phyloP scores from a whole-genome alignment of 92 coral and sea anemone genomes.

The Desmophyllum pertusum region DNA sequence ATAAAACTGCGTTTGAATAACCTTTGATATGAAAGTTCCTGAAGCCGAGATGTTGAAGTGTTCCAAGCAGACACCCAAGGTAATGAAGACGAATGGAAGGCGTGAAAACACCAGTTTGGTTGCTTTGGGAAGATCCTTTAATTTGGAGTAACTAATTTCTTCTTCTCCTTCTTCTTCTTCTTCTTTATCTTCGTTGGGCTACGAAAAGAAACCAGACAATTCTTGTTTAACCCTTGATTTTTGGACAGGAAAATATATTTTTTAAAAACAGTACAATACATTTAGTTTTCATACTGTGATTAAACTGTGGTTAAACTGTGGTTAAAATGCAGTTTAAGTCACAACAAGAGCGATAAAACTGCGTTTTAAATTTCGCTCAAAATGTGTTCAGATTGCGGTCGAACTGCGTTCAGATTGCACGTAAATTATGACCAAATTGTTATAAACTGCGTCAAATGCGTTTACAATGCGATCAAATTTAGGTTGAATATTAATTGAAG shows the following conservation, averaged over 20 bases:
- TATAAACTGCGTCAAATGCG: too few relatives aligned
- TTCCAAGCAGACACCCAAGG: slow-evolving; percentile 42
- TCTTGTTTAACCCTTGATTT: background rate
- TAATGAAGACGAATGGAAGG: slow-evolving; percentile 44
- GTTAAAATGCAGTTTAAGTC: background rate
- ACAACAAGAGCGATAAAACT: too few relatives aligned
- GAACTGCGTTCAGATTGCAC: background rate
- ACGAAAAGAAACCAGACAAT: background rate
- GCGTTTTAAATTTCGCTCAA: too few relatives aligned
- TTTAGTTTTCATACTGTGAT: too few relatives aligned
- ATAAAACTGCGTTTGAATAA: slow-evolving; percentile 40
- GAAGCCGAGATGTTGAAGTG: slow-evolving; percentile 14
- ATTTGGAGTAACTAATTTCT: background rate
- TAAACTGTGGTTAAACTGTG: too few relatives aligned
- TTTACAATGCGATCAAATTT: too few relatives aligned
- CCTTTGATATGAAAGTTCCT: slow-evolving; percentile 53
- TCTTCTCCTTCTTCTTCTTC: background rate
- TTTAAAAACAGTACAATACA: too few relatives aligned
- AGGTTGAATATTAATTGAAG: too few relatives aligned
- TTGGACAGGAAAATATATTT: background rate
- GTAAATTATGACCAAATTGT: too few relatives aligned
- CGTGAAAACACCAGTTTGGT: slow-evolving; percentile 51
- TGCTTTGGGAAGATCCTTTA: slow-evolving; percentile 49
- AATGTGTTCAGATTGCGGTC: too few relatives aligned
- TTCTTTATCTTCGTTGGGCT: background rate